Evolutionary conservation across 2,797 vertebrate genomes (phyloP), one percentile per base, ranked within the genome.

Genomic region (Gymnothorax javanicus): DNA sequence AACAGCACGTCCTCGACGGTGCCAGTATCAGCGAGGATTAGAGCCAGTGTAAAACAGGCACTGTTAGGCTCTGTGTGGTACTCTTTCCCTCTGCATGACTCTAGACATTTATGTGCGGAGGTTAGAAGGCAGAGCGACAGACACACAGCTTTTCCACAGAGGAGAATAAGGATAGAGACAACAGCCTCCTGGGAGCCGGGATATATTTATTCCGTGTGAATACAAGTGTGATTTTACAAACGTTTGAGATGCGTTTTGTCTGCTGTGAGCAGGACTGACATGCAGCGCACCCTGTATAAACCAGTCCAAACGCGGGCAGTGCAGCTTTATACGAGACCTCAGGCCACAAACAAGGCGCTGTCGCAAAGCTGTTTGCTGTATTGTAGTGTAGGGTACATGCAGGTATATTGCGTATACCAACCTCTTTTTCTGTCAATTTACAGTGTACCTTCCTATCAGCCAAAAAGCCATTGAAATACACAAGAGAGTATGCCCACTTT

Each of bases 11-110:
- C 50, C 20, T 79, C 75, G 5, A 8, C 50, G 2, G n/a, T 3
- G 43, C 17, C 43, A 13, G 69, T 6, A 33, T 79, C 43, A 33
- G 33, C 75, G 15, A 52, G 5, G 7, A 7, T 8, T 25, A 20
- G 4, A 79, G 67, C 25, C n/a, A 15, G 83, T 86, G 85, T 87
- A 60, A 86, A 88, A 89, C 85, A 84, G 88, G 88, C 89, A 89
- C 85, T 89, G 89, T 88, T 82, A 12, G 20, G 1, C 7, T n/a
- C 8, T 1, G 50, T 56, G 17, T 83, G 85, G 7, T 13, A 2
- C 64, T 86, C 90, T 84, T 54, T 86, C 89, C 1, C 43, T 9
- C 54, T 50, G 9, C 43, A 8, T 17, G 23, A 20, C 50, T 54
- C 23, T 88, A 90, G 89, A 89, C 81, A 64, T 88, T 89, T 87